These are phyloP conservation scores for Corvus hawaiiensis DNA, from an alignment of 2,113 vertebrate species.

Conservation along the genomic window DNA sequence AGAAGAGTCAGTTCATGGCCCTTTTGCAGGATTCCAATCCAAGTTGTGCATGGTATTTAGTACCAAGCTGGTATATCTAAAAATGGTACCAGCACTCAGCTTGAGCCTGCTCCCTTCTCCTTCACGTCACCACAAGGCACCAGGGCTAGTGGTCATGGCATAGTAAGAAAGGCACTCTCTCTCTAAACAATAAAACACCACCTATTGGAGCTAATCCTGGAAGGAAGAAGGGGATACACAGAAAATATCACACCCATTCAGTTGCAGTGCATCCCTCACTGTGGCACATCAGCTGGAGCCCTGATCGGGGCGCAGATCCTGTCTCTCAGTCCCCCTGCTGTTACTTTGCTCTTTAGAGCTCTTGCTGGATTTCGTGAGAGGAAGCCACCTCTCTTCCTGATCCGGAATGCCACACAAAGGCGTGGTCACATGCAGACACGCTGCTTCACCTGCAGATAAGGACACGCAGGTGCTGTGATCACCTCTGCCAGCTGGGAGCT, in stretches of 20 bases:
- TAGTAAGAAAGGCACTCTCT: background rate
- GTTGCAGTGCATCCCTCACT: rapidly evolving
- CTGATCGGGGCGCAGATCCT: background rate
- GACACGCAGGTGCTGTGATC: background rate
- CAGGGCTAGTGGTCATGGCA: background rate
- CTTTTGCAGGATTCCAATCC: background rate
- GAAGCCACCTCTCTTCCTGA: background rate
- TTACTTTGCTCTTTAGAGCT: background rate
- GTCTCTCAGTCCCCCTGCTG: rapidly evolving
- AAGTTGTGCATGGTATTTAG: rapidly evolving
- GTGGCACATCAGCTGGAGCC: background rate
- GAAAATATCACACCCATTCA: background rate
- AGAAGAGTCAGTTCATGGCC: rapidly evolving
- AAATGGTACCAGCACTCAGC: background rate
- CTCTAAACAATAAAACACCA: background rate
- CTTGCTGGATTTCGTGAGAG: background rate
- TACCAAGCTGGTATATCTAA: background rate
- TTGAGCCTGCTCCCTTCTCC: background rate
- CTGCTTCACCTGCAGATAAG: background rate
- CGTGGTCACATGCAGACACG: rapidly evolving
- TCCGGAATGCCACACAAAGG: background rate
- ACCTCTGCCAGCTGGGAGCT: rapidly evolving
- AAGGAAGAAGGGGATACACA: background rate
- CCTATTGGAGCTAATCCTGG: background rate
- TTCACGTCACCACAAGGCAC: background rate